A percentile compares a stretch with the other conserved stretches of the same genome.
Conservation (phyloP, 2,888 invertebrate species). For the Lasius platythorax region DNA sequence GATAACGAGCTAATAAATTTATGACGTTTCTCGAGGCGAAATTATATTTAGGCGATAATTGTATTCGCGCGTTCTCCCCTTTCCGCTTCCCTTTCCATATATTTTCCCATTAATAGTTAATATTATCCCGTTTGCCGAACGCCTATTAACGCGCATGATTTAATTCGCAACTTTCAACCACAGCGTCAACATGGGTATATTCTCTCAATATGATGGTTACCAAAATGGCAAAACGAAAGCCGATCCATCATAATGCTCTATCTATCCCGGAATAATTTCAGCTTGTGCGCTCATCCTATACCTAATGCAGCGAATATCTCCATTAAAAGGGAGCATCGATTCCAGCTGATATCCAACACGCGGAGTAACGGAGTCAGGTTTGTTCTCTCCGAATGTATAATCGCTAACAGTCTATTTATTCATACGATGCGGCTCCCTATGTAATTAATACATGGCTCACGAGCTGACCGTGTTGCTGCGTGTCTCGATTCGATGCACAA, state of each 20-base stretch:
- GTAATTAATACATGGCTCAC: slow-evolving; percentile 68
- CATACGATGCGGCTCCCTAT: slow-evolving; percentile 51
- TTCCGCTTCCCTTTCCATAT: too few relatives aligned
- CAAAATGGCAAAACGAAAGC: slow-evolving; percentile 37
- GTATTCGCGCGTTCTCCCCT: neutral
- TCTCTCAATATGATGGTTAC: slow-evolving; percentile 28
- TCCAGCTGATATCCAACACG: slow-evolving; percentile 24
- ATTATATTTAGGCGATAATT: slow-evolving; percentile 17
- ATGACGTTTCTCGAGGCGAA: neutral
- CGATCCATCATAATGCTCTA: slow-evolving; percentile 73
- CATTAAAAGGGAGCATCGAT: slow-evolving; percentile 60
- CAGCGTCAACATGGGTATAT: neutral
- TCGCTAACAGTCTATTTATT: slow-evolving; percentile 59
- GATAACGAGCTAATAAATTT: neutral
- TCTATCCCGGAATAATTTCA: slow-evolving; percentile 68
- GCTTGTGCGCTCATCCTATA: slow-evolving; percentile 59
- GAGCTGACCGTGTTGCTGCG: slow-evolving; percentile 65
- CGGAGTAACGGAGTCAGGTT: slow-evolving; percentile 56
- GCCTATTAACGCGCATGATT: slow-evolving; percentile 58
- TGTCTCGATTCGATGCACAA: slow-evolving; percentile 43
- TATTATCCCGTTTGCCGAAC: slow-evolving; percentile 34
- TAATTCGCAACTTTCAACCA: slow-evolving; percentile 35
- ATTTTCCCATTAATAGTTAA: slow-evolving; percentile 41
- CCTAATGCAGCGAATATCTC: slow-evolving; percentile 65
- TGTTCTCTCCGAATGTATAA: slow-evolving; percentile 24